Evolutionary conservation across 2,888 invertebrate genomes (phyloP).

Genomic region (Entomobrya multifasciata): DNA sequence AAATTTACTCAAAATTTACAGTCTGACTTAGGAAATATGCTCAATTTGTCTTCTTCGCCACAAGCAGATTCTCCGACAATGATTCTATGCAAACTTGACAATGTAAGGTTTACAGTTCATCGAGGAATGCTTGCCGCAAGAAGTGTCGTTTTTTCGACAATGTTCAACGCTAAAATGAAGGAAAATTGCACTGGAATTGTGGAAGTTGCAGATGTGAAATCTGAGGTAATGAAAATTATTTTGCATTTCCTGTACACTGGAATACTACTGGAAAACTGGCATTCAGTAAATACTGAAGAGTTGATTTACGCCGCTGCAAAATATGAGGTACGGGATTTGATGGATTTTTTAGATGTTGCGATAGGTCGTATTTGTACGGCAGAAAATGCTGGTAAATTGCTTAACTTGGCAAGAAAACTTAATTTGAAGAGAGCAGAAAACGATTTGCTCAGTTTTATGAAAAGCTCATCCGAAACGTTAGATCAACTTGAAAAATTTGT

Average conservation of each 20-base stretch:
- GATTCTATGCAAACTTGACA: too few species aligned
- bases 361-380: neutral
- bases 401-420: neutral
- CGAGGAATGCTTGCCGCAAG: too few species aligned
- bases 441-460: too few species aligned
- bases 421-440: neutral
- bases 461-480: too few species aligned
- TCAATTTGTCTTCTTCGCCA: too few species aligned
- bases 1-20: too few species aligned
- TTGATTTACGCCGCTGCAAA: slow-evolving; percentile 30
- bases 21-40: too few species aligned
- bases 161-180: slow-evolving; percentile 32
- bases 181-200: neutral
- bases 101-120: too few species aligned
- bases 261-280: neutral
- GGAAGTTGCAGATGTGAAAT: neutral
- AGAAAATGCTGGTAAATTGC: neutral
- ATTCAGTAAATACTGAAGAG: neutral
- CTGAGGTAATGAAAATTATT: neutral
- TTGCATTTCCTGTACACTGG: slow-evolving; percentile 24
- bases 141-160: slow-evolving; percentile 19
- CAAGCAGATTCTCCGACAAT: too few species aligned
- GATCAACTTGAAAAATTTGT: too few species aligned
- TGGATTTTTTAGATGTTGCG: neutral
- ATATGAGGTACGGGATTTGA: neutral